Percentiles rank a stretch among this genome's conserved stretches.
Evolutionary conservation across 2,888 invertebrate genomes (phyloP).

Genomic region (Idaea aversata): DNA sequence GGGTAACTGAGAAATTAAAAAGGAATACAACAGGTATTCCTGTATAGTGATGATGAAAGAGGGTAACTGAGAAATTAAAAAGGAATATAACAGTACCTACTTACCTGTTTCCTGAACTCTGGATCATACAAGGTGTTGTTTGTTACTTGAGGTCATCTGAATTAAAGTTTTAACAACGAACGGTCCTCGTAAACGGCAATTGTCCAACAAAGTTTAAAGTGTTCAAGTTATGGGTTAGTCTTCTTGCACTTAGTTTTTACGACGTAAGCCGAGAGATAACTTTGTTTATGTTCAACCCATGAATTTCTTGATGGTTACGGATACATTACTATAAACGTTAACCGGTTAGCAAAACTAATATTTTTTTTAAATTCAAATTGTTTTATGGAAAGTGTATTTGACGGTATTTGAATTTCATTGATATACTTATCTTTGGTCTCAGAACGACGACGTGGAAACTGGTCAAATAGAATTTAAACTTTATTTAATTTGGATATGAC

Average conservation of each 20-base stretch:
- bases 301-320: neutral
- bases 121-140: neutral
- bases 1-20: too few species aligned
- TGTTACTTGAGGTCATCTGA: neutral
- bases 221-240: neutral
- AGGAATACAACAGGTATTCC: too few species aligned
- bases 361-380: neutral
- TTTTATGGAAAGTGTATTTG: too few species aligned
- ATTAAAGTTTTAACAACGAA: neutral
- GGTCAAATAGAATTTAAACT: too few species aligned
- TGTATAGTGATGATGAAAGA: too few species aligned
- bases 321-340: neutral
- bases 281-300: neutral
- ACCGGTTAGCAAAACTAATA: neutral
- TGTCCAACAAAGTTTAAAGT: slow-evolving; percentile 1
- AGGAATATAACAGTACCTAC: too few species aligned
- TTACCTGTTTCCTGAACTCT: too few species aligned
- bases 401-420: too few species aligned
- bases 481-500: too few species aligned
- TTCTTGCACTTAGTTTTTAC: neutral
- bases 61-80: too few species aligned
- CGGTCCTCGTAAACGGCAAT: neutral
- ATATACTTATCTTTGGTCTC: too few species aligned
- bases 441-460: too few species aligned
- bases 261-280: neutral